These are phyloP conservation scores for Poeciliopsis infans DNA, from an alignment of 2,797 vertebrate genomes.

Conservation along the genomic window DNA sequence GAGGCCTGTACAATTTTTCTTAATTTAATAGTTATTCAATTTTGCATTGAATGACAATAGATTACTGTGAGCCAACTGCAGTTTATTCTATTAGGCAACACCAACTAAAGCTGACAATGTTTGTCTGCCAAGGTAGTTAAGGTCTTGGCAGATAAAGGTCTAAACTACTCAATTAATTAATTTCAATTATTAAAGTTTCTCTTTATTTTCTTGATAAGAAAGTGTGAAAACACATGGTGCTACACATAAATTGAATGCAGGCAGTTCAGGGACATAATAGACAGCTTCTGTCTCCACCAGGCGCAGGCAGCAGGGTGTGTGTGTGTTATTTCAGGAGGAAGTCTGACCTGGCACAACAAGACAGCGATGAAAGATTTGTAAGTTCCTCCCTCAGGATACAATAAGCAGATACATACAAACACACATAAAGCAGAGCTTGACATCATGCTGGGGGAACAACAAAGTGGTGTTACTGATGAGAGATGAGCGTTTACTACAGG, in stretches of 20 bases:
- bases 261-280: constrained; percentile 26
- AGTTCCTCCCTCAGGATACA: constrained; percentile 51
- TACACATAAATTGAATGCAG: constrained; percentile 15
- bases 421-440: constrained; percentile 39
- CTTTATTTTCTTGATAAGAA: not conserved
- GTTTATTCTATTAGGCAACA: not conserved
- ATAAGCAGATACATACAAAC: constrained; percentile 59
- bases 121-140: not conserved
- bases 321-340: constrained; percentile 53
- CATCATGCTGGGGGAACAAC: constrained; percentile 40
- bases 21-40: not conserved
- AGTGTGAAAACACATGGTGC: not conserved
- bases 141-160: too few relatives aligned
- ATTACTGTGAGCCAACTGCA: not conserved
- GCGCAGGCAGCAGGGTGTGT: constrained; percentile 16
- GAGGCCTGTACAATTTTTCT: not conserved
- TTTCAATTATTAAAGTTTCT: not conserved
- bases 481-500: constrained; percentile 60
- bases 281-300: constrained; percentile 21
- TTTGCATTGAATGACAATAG: not conserved
- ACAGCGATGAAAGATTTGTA: constrained; percentile 55
- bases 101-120: not conserved
- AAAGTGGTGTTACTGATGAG: constrained; percentile 39
- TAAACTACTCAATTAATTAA: not conserved
- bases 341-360: constrained; percentile 50